Evolutionary conservation across 1,140 invertebrate genomes (phyloP).

Genomic region (Drosophila kurseongensis): DNA sequence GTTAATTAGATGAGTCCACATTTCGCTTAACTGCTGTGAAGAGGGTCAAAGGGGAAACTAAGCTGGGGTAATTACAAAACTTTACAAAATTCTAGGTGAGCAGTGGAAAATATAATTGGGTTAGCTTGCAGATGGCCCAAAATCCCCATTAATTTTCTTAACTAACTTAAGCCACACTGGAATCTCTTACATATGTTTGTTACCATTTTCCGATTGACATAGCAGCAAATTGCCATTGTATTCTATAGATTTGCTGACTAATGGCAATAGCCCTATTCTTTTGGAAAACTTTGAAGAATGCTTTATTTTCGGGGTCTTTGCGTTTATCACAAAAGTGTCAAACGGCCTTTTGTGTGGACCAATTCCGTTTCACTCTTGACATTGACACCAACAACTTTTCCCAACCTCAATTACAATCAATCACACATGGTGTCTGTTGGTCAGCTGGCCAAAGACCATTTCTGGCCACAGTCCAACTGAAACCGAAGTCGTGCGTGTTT

Average conservation of each 20-base stretch:
- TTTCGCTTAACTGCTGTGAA: slow-evolving; percentile 27
- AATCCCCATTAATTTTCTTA: neutral
- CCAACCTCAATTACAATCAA: slow-evolving; percentile 78
- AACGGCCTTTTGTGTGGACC: slow-evolving; percentile 16
- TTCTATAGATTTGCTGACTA: slow-evolving; percentile 23
- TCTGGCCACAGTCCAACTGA: slow-evolving; percentile 46
- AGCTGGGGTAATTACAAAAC: slow-evolving; percentile 4
- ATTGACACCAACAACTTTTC: slow-evolving; percentile 77
- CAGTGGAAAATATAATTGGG: slow-evolving; percentile 7
- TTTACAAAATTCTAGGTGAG: neutral
- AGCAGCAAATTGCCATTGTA: slow-evolving; percentile 10
- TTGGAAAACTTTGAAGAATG: slow-evolving; percentile 21
- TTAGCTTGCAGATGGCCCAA: neutral
- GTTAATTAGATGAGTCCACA: slow-evolving; percentile 60
- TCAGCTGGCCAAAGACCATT: slow-evolving; percentile 51
- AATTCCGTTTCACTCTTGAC: slow-evolving; percentile 60
- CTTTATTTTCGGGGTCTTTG: slow-evolving; percentile 15
- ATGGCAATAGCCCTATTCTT: slow-evolving; percentile 17
- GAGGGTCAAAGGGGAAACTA: slow-evolving; percentile 20
- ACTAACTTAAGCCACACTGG: neutral
- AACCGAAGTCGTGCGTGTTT: slow-evolving; percentile 56
- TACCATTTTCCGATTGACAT: slow-evolving; percentile 30
- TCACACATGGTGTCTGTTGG: slow-evolving; percentile 67
- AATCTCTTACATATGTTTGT: neutral
- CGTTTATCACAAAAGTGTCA: slow-evolving; percentile 43